These are phyloP conservation scores for Ceyx erithaca DNA, from an alignment of 2,797 vertebrate species.

Conservation along the genomic window DNA sequence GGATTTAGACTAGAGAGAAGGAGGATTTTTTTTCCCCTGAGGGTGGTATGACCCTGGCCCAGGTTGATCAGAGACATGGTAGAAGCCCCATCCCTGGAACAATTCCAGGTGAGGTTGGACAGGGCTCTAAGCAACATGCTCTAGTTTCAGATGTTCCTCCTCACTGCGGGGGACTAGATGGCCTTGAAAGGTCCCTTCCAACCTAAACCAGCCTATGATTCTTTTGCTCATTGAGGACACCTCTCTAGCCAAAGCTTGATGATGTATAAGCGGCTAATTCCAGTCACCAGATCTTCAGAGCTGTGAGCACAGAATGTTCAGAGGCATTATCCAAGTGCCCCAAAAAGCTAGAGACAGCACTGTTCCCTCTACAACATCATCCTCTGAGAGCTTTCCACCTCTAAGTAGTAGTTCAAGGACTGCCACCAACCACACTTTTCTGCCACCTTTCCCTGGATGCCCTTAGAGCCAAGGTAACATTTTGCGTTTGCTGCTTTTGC, in stretches of 20 bases:
- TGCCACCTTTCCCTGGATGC: not conserved
- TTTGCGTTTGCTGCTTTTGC: not conserved
- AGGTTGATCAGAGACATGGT: not conserved
- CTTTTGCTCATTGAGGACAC: not conserved
- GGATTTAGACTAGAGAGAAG: not conserved
- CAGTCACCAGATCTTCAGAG: rapidly evolving
- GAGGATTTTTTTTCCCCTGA: not conserved
- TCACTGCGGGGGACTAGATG: not conserved
- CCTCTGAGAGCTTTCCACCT: not conserved
- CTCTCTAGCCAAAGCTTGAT: not conserved
- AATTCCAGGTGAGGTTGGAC: not conserved
- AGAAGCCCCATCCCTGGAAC: not conserved
- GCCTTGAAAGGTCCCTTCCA: not conserved
- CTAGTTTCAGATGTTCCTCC: not conserved
- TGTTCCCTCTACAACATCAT: rapidly evolving
- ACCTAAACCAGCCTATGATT: not conserved
- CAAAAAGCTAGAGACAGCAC: not conserved
- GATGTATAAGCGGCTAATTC: not conserved
- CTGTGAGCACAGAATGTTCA: not conserved
- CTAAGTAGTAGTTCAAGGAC: not conserved
- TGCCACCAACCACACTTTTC: not conserved
- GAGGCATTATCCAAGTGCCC: not conserved
- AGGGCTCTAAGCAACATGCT: not conserved
- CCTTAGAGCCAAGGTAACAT: not conserved
- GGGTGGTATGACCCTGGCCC: not conserved